Evolutionary conservation across 2,113 vertebrate species (phyloP), one percentile per base, ranked within the genome.

Genomic region (Leptocoma aspasia): DNA sequence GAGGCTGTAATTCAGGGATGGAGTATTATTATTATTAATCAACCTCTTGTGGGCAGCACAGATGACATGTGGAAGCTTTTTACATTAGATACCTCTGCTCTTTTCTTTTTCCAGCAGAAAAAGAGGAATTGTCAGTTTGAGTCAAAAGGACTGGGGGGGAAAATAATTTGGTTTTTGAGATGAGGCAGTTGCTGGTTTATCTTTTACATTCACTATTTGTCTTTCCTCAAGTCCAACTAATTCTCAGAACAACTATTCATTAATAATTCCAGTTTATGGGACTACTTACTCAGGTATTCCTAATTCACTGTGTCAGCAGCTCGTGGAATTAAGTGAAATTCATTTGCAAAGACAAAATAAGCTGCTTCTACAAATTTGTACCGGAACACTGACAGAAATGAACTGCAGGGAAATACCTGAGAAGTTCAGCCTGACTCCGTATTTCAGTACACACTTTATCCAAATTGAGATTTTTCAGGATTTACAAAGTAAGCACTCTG

Each of bases 391-490:
- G 52, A 78, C 30, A 60, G 37, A n/a, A 65, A 19, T 0, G 10
- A n/a, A 12, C 44, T 13, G 7, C 3, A 28, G n/a, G 6, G 33
- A 81, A 78, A 49, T 0, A 63, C 33, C 64, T 11, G 28, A 28
- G 27, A 80, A 92, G 75, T 60, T 71, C 68, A 22, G n/a, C 3
- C 35, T 6, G 27, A 28, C 28, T n/a, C 42, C 3, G 0, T 9
- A 3, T 44, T 80, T 70, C 4, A 61, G 24, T 3, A 26, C 6
- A 2, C 2, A 0, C 60, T 75, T 60, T 11, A 82, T 2, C 57
- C n/a, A 73, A 75, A 68, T 0, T 5, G 54, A 57, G 12, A 11
- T 26, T 65, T 80, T 24, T 28, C 53, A 39, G 75, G 37, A 41
- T 20, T 39, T 11, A n/a, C 22, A 30, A 45, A 69, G 37, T 0